Base-by-base conservation (phyloP, 2,113 vertebrate genomes). In the Fulica atra region DNA sequence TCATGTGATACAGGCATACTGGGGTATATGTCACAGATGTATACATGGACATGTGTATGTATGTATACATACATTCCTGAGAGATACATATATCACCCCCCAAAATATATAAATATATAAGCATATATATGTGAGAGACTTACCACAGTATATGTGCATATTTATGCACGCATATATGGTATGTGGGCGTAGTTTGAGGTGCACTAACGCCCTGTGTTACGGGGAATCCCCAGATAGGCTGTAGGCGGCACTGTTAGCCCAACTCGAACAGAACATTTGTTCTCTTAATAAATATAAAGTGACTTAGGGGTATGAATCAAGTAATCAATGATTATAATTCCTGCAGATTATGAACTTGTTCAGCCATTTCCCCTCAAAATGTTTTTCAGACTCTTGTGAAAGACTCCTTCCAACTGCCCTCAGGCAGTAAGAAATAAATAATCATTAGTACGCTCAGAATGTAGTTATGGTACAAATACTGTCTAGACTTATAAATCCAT, bases 401-500 rank as follows among this genome's bases (percentile, higher is more conserved):
- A 96, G 65, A 40, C 54, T 89, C 9, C 57, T 94, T 95, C 92
- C 81, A 81, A 50, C 73, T 97, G 63, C 74, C 85, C 56, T 81
- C 35, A 53, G 86, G 92, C 97, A 91, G 11, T 59, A 68, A 91
- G 63, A 73, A 96, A 91, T 91, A 42, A 82, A 46, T 90, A 86
- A 73, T 54, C 78, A 73, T 96, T 95, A 94, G 86, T 88, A 95
- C 71, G 59, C 56, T 81, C 48, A 38, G n/a, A 60, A 29, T 60
- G 59, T 82, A 54, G 36, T 96, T 92, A 50, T 61, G 73, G 28
- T 92, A 33, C 90, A 95, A 88, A 90, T 95, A 74, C 77, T 68
- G 89, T 92, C 54, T 95, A 92, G 70, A 93, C 57, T 92, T 88
- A 69, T 17, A 93, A 73, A 84, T 95, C 82, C 83, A 26, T 9